Evolutionary conservation across 2,888 invertebrate genomes (phyloP), one percentile per base, ranked within the genome.

Genomic region (Conistra vaccinii): DNA sequence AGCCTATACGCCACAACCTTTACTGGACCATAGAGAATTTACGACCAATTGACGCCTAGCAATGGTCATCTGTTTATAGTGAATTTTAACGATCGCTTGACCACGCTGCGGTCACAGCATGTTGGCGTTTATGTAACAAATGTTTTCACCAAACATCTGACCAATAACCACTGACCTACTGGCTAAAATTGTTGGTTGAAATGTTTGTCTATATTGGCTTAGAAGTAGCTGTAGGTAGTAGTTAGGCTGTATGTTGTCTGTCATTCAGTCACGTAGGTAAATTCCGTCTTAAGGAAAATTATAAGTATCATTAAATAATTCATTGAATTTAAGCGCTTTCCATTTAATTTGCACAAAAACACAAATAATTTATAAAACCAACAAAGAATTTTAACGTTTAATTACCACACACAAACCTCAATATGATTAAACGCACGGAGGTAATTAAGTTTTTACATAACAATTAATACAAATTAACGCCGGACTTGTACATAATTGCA

Each of bases 401-500:
- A 62, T 70, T 62, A 62, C 62, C 14, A n/a, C 61, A 45, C 55
- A 65, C 17, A 60, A 58, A 32, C 32, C 39, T 55, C 14, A 75
- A 68, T 68, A 75, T 66, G 17, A 68, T 71, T 66, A 79, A 78
- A 73, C 67, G 73, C 63, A 72, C 62, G 67, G 61, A 76, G 62
- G 75, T 62, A 51, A 76, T 75, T 74, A 57, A 10, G 29, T 48
- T 82, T 63, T 69, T 69, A 73, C 23, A 61, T 67, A 85, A 83
- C 69, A 75, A 73, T 87, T 87, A 86, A 85, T 76, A 87, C 80
- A 85, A 86, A 86, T 87, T 87, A 86, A 82, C 78, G n/a, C 84
- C 84, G 69, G 84, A 76, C 73, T 75, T 39, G 86, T 77, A 72
- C 39, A 69, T 87, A 84, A 87, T 87, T 87, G 76, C 76, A 84